phyloP scores from a whole-genome alignment of 2,888 invertebrate genomes.

The Electrophaes corylata region DNA sequence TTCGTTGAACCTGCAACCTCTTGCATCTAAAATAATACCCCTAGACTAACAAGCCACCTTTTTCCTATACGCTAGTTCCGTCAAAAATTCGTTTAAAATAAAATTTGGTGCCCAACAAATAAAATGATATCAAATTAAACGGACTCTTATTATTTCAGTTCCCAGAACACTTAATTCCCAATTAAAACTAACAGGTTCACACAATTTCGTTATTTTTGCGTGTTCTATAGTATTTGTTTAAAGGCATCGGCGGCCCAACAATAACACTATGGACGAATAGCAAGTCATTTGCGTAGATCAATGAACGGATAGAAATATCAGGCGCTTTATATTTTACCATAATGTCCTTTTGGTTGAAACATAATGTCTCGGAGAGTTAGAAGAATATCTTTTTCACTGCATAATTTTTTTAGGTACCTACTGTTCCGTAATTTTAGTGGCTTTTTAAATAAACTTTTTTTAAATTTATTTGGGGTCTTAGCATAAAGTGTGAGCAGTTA shows the following conservation, averaged over 20 bases:
- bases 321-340: constrained; percentile 17
- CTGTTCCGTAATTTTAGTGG: too few relatives aligned
- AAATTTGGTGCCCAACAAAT: too few relatives aligned
- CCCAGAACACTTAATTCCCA: constrained; percentile 36
- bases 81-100: too few relatives aligned
- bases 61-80: too few relatives aligned
- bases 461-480: too few relatives aligned
- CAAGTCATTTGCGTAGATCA: constrained; percentile 71
- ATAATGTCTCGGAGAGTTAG: too few relatives aligned
- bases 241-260: constrained; percentile 62
- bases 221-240: constrained; percentile 68
- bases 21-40: constrained; percentile 82
- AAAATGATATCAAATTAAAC: not conserved
- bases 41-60: constrained; percentile 80
- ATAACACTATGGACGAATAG: constrained; percentile 69
- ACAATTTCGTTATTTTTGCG: constrained; percentile 65
- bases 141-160: not conserved
- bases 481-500: too few relatives aligned
- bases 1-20: constrained; percentile 82
- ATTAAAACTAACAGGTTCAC: constrained; percentile 40
- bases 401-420: too few relatives aligned
- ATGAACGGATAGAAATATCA: constrained; percentile 46
- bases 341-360: too few relatives aligned
- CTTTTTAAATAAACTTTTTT: too few relatives aligned
- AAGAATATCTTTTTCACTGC: too few relatives aligned